A percentile compares a stretch with the other conserved stretches of the same genome.
Evolutionary conservation across 2,888 invertebrate genomes (phyloP).

Genomic region (Biston stratarius): DNA sequence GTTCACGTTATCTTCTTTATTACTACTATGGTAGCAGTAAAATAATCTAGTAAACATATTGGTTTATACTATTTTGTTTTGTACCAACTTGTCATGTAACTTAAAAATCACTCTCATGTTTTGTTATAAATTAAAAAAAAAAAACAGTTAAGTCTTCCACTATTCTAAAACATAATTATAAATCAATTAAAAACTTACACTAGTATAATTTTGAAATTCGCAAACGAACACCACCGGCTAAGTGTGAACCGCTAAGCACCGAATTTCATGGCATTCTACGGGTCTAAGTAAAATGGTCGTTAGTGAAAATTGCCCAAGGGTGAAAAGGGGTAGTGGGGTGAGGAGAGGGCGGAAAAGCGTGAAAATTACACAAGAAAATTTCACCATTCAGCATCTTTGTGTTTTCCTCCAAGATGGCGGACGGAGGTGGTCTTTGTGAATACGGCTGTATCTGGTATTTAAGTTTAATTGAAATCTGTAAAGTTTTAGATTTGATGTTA

Average conservation of each 20-base stretch:
- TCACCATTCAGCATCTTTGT: conserved; percentile 85
- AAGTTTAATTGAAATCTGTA: background rate
- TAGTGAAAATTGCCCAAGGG: conserved; percentile 44
- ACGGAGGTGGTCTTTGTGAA: conserved; percentile 40
- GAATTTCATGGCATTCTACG: conserved; percentile 35
- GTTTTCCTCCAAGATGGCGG: conserved; percentile 85
- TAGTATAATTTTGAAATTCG: conserved; percentile 45
- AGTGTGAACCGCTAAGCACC: conserved; percentile 37
- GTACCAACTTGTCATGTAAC: too few species aligned
- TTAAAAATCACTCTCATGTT: too few species aligned
- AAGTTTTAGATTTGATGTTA: background rate
- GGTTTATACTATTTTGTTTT: too few species aligned
- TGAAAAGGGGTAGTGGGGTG: conserved; percentile 40
- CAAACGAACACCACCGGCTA: conserved; percentile 40
- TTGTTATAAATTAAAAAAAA: too few species aligned
- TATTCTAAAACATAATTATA: conserved; percentile 24
- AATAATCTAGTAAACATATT: too few species aligned
- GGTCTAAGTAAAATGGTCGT: conserved; percentile 42
- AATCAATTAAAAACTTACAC: conserved; percentile 52
- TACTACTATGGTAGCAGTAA: too few species aligned
- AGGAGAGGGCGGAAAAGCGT: conserved; percentile 73
- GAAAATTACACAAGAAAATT: conserved; percentile 87
- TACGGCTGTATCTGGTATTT: conserved; percentile 50
- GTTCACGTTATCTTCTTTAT: too few species aligned
- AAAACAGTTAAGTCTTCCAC: background rate